Conservation (phyloP, 2,797 vertebrate species). For the Thaleichthys pacificus region DNA sequence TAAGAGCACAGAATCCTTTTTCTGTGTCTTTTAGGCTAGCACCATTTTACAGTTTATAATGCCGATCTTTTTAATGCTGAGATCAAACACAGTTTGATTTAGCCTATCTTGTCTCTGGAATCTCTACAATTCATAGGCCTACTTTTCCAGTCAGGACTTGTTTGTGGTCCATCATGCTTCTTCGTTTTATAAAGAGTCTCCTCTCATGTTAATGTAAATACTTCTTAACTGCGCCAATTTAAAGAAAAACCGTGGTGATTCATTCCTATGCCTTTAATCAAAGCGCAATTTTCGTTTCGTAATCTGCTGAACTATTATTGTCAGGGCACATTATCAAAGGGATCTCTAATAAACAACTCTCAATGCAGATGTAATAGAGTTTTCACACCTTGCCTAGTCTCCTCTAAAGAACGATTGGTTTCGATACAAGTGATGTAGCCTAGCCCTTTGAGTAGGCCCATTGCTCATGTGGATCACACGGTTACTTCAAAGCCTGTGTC, state of each 20-base stretch:
- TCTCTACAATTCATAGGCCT: no score
- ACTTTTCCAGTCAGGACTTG: no score
- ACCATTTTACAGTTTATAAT: no score
- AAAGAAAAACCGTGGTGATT: slow-evolving; percentile 41
- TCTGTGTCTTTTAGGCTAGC: no score
- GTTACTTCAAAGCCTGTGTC: slow-evolving; percentile 38
- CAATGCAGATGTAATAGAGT: slow-evolving; percentile 30
- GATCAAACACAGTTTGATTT: no score
- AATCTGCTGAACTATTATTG: slow-evolving; percentile 71
- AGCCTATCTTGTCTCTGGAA: no score
- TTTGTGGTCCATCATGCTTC: no score
- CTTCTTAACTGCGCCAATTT: not conserved
- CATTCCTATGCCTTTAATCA: slow-evolving; percentile 67
- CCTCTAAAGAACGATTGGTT: slow-evolving; percentile 70
- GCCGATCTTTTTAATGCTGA: no score
- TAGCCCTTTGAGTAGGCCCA: slow-evolving; percentile 40
- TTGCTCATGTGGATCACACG: slow-evolving; percentile 57
- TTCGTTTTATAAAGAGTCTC: no score
- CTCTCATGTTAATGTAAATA: no score
- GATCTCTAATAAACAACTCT: slow-evolving; percentile 52
- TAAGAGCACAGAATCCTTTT: no score
- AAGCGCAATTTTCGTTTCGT: slow-evolving; percentile 40
- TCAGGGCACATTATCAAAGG: slow-evolving; percentile 58
- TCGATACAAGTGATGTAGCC: slow-evolving; percentile 60
- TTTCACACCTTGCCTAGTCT: slow-evolving; percentile 48